These are phyloP conservation scores for Temnothorax rugatulus DNA, from an alignment of 2,888 invertebrate genomes.

Conservation along the genomic window DNA sequence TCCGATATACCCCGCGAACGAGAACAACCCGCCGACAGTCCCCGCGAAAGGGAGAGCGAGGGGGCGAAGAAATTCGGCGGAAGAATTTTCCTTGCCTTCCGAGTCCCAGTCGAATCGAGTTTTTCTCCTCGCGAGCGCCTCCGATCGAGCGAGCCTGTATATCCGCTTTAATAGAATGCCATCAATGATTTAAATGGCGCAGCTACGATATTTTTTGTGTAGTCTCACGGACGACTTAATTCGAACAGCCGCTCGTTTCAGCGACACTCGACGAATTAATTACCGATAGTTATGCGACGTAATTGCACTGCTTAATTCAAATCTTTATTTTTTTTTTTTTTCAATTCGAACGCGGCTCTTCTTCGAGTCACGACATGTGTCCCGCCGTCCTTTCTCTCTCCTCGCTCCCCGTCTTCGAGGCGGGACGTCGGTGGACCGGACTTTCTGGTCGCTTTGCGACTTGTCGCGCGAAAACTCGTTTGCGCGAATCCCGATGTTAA, in stretches of 20 bases:
- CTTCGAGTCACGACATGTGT: neutral
- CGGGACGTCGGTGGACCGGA: conserved; percentile 13
- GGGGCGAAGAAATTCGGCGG: neutral
- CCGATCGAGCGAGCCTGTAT: neutral
- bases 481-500: conserved; percentile 45
- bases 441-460: conserved; percentile 38
- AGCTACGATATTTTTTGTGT: neutral
- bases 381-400: neutral
- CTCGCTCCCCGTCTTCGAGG: neutral
- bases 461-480: conserved; percentile 35
- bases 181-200: neutral
- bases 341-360: neutral
- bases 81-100: neutral
- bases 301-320: neutral
- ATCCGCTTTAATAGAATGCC: neutral
- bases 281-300: conserved; percentile 16
- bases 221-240: conserved; percentile 1
- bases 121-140: neutral
- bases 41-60: neutral
- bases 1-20: neutral
- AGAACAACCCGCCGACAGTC: conserved; percentile 10
- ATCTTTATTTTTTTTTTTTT: neutral
- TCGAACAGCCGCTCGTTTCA: conserved; percentile 9
- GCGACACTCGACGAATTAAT: conserved; percentile 7
- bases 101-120: neutral